These are phyloP conservation scores for Ariopsis seemanni DNA, from an alignment of 2,113 vertebrate species.

Conservation along the genomic window DNA sequence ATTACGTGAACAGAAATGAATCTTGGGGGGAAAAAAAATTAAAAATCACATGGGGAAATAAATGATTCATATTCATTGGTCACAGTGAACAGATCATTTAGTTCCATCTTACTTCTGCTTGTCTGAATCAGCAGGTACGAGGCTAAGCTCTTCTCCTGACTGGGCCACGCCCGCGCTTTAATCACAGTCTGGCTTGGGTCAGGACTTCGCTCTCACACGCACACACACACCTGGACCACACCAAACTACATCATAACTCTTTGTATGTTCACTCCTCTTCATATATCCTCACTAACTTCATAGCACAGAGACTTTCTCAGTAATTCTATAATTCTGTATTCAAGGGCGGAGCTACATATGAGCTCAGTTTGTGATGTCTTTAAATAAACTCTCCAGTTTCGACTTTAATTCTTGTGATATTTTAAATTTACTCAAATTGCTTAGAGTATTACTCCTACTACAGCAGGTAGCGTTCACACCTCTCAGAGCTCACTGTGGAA, in stretches of 20 bases:
- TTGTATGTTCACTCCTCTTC: neutral
- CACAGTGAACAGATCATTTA: neutral
- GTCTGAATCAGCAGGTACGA: neutral
- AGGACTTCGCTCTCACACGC: neutral
- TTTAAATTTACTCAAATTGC: neutral
- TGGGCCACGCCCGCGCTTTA: neutral
- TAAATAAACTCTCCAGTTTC: neutral
- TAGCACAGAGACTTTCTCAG: neutral
- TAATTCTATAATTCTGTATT: neutral
- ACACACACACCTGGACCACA: neutral
- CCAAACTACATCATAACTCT: neutral
- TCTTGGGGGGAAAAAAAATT: no score
- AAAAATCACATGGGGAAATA: no score
- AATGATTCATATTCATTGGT: neutral
- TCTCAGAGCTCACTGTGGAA: neutral
- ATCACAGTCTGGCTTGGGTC: neutral
- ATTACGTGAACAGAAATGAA: neutral
- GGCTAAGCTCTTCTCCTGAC: neutral
- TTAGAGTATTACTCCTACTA: neutral
- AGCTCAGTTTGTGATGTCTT: neutral
- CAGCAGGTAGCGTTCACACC: neutral
- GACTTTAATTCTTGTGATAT: neutral
- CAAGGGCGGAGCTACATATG: neutral
- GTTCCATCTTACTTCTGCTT: neutral
- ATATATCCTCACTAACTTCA: no score